Percentiles rank a stretch among this genome's conserved stretches.
Evolutionary conservation across 2,888 invertebrate species (phyloP).

Genomic region (Lasiommata megera): DNA sequence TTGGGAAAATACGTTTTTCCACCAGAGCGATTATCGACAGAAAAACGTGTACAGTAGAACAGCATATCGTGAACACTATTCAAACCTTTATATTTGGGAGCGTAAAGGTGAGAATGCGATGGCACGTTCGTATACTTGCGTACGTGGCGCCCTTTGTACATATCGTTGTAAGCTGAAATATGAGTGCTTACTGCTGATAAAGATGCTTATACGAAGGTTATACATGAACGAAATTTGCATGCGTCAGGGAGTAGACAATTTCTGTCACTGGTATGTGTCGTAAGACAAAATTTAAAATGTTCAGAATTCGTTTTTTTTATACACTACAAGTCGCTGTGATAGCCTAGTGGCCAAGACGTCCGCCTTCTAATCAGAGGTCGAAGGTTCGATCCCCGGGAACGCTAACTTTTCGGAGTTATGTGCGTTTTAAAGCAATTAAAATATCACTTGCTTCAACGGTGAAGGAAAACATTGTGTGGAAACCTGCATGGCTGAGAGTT

Average conservation of each 20-base stretch:
- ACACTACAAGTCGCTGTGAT: too few relatives aligned
- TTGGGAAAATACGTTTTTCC: constrained; percentile 3
- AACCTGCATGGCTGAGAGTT: too few relatives aligned
- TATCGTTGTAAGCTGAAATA: not conserved
- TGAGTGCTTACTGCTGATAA: constrained; percentile 4
- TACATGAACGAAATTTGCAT: not conserved
- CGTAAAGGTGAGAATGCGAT: not conserved
- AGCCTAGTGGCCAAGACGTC: too few relatives aligned
- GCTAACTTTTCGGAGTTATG: too few relatives aligned
- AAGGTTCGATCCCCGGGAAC: too few relatives aligned
- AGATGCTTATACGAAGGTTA: not conserved
- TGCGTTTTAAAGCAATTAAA: too few relatives aligned
- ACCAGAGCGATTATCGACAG: not conserved
- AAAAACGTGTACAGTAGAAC: not conserved
- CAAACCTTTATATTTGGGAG: not conserved
- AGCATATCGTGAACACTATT: not conserved
- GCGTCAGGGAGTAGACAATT: not conserved
- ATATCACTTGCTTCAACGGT: too few relatives aligned
- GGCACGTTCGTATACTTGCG: not conserved
- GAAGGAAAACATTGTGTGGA: too few relatives aligned
- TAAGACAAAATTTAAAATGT: too few relatives aligned
- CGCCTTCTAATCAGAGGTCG: too few relatives aligned
- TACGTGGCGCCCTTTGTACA: not conserved
- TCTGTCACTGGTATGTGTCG: too few relatives aligned
- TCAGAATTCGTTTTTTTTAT: too few relatives aligned